A percentile compares a stretch with the other conserved stretches of the same genome.
Conservation (phyloP, 2,888 invertebrate genomes). For the Ariolimax columbianus region DNA sequence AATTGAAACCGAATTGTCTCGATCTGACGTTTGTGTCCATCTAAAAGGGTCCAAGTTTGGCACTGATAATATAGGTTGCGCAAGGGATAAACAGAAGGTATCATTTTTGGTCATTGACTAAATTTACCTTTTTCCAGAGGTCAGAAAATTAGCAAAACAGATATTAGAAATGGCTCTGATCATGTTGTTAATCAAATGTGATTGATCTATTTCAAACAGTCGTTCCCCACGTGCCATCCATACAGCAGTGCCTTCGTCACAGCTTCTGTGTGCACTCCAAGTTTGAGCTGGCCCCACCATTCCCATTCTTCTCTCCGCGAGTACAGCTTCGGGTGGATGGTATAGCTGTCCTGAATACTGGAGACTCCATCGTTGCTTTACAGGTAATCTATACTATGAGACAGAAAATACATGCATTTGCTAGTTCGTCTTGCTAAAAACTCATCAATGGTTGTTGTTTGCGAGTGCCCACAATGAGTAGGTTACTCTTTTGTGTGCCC, state of each 20-base stretch:
- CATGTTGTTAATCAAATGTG: not conserved
- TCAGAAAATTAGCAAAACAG: not conserved
- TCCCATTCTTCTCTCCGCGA: constrained; percentile 73
- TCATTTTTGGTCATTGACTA: too few relatives aligned
- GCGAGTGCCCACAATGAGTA: too few relatives aligned
- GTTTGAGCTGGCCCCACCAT: constrained; percentile 88
- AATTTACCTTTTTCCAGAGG: too few relatives aligned
- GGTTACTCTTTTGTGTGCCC: too few relatives aligned
- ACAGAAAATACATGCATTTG: too few relatives aligned
- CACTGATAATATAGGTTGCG: too few relatives aligned
- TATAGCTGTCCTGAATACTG: constrained; percentile 89
- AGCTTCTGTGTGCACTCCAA: constrained; percentile 94
- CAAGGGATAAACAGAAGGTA: too few relatives aligned
- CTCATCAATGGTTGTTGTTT: too few relatives aligned
- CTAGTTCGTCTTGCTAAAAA: too few relatives aligned
- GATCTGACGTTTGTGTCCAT: too few relatives aligned
- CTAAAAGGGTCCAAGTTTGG: too few relatives aligned
- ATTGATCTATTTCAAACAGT: constrained; percentile 19
- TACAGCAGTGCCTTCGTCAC: constrained; percentile 86
- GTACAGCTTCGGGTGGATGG: constrained; percentile 80
- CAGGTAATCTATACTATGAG: constrained; percentile 67
- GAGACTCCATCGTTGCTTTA: constrained; percentile 88
- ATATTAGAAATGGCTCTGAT: not conserved
- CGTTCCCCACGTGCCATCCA: constrained; percentile 46
- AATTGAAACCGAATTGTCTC: too few relatives aligned